Evolutionary conservation across 1,140 invertebrate genomes (phyloP).

Genomic region (Geopemphigus sp.): DNA sequence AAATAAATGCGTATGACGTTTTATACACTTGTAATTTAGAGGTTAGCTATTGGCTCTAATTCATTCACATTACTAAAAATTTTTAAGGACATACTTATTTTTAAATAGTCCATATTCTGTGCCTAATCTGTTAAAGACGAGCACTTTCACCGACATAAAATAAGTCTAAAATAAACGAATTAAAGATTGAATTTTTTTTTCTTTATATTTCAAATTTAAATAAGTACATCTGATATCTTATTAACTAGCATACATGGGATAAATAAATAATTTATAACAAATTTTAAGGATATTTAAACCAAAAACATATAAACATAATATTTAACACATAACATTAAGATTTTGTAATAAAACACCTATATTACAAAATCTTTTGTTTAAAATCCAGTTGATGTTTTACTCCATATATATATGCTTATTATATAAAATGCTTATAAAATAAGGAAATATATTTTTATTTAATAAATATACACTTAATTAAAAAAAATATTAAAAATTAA

Average conservation of each 20-base stretch:
- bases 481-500: too few relatives aligned
- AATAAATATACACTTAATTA: too few relatives aligned
- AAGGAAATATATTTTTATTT: too few relatives aligned
- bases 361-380: too few relatives aligned
- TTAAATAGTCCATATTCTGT: conserved; percentile 24
- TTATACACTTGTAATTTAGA: not conserved
- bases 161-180: conserved; percentile 26
- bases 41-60: conserved; percentile 25
- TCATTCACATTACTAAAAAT: conserved; percentile 24
- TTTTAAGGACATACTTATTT: conserved; percentile 17
- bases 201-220: not conserved
- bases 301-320: too few relatives aligned
- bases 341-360: too few relatives aligned
- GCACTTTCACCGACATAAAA: conserved; percentile 29
- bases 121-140: not conserved
- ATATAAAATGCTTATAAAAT: too few relatives aligned
- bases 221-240: not conserved
- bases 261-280: not conserved
- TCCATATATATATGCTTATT: too few relatives aligned
- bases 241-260: not conserved
- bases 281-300: not conserved
- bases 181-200: conserved; percentile 12
- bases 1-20: not conserved
- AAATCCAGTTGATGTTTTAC: too few relatives aligned
- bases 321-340: too few relatives aligned